Percentiles rank a stretch among this genome's conserved stretches.
Evolutionary conservation across 2,797 vertebrate species (phyloP).

Genomic region (Gouania willdenowi): DNA sequence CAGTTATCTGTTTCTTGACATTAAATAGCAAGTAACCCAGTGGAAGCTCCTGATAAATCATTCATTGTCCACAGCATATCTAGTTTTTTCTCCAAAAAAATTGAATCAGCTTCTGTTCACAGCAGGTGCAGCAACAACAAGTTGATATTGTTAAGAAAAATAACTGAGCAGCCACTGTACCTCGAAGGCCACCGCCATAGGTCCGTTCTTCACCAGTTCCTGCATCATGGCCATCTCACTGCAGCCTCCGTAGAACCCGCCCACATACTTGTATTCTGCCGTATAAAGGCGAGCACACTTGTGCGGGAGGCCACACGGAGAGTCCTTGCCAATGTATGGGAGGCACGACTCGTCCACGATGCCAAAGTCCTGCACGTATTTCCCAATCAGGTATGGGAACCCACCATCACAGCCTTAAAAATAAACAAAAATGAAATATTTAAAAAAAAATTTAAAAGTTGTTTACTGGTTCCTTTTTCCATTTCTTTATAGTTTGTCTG

Average conservation of each 20-base stretch:
- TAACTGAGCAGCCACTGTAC: constrained; percentile 30
- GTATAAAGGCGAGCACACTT: constrained; percentile 77
- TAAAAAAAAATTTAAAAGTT: too few relatives aligned
- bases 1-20: too few relatives aligned
- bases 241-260: constrained; percentile 94
- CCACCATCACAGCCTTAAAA: constrained; percentile 89
- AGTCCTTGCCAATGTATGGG: constrained; percentile 78
- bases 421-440: background rate
- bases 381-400: constrained; percentile 93
- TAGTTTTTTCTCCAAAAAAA: too few relatives aligned
- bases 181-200: constrained; percentile 86
- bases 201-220: constrained; percentile 86
- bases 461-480: background rate
- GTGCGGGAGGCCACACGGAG: constrained; percentile 72
- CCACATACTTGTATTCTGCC: constrained; percentile 88
- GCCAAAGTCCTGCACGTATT: constrained; percentile 91
- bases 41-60: too few relatives aligned
- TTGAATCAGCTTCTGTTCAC: too few relatives aligned
- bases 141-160: too few relatives aligned
- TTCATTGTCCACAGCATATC: too few relatives aligned
- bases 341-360: constrained; percentile 89
- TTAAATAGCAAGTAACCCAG: too few relatives aligned
- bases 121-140: too few relatives aligned
- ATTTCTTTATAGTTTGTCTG: too few relatives aligned
- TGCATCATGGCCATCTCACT: constrained; percentile 89